Conservation (phyloP, 2,888 invertebrate species). For the Drosophila anomalata region DNA sequence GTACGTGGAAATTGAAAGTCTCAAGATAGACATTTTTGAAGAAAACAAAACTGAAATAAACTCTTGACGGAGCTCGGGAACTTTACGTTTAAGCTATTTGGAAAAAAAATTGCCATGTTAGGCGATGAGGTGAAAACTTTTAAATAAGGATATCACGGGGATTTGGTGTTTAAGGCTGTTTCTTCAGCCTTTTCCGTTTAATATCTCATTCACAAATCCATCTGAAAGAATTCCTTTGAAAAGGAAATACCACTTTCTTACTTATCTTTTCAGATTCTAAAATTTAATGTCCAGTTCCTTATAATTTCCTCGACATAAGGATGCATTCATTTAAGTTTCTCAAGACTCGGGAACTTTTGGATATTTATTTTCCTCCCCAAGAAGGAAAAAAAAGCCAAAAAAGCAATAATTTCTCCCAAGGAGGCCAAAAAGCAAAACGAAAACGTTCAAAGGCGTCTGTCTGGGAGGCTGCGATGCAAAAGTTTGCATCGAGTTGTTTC, state of each 20-base stretch:
- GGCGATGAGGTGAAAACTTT: conserved; percentile 4
- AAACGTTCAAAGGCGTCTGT: conserved; percentile 27
- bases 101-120: not conserved
- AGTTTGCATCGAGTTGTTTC: conserved; percentile 30
- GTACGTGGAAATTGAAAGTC: conserved; percentile 26
- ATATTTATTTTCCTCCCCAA: conserved; percentile 27
- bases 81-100: not conserved
- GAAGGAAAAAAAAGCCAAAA: not conserved
- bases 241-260: not conserved
- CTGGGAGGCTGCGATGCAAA: conserved; percentile 17
- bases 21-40: conserved; percentile 1
- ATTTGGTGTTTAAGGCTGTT: not conserved
- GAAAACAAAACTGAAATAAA: conserved; percentile 17
- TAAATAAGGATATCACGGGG: not conserved
- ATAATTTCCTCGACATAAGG: conserved; percentile 2
- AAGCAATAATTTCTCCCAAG: conserved; percentile 28
- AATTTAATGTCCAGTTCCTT: not conserved
- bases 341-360: conserved; percentile 15
- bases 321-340: not conserved
- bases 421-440: conserved; percentile 19
- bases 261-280: not conserved
- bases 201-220: not conserved
- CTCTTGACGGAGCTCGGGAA: conserved; percentile 2
- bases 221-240: not conserved
- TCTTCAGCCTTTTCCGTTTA: not conserved